Percentiles rank a stretch among this genome's conserved stretches.
These are phyloP conservation scores for Lerista edwardsae DNA, from an alignment of 2,797 vertebrate species.

Conservation along the genomic window DNA sequence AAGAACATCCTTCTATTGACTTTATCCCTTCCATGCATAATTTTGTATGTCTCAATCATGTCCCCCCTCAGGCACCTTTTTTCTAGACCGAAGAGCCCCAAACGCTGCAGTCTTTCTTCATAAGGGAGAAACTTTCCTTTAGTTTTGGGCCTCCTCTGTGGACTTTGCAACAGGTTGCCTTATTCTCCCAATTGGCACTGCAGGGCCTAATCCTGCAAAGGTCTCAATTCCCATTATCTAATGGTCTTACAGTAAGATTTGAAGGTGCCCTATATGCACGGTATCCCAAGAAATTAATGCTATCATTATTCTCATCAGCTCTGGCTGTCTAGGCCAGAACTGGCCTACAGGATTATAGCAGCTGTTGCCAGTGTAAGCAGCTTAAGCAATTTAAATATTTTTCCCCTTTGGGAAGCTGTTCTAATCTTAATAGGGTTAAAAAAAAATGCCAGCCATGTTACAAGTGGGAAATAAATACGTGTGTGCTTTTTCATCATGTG, in stretches of 20 bases:
- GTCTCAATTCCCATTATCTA: not conserved
- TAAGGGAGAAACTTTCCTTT: too few species aligned
- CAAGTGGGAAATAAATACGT: not conserved
- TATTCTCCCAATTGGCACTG: not conserved
- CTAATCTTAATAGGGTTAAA: conserved; percentile 41
- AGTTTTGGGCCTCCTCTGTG: accelerated
- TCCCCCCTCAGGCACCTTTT: too few species aligned
- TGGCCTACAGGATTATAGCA: not conserved
- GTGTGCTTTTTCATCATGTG: not conserved
- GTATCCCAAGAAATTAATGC: not conserved
- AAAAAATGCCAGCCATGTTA: conserved; percentile 25
- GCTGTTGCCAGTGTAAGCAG: not conserved
- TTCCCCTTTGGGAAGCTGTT: conserved; percentile 23
- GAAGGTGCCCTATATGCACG: not conserved
- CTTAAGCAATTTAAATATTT: conserved; percentile 34
- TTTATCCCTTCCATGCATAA: too few species aligned
- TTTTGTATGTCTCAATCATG: too few species aligned
- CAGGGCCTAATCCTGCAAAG: not conserved
- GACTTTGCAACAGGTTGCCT: too few species aligned
- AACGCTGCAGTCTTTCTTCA: too few species aligned
- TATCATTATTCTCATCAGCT: not conserved
- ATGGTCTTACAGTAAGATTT: not conserved
- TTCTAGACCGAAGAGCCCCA: too few species aligned
- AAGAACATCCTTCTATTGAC: too few species aligned
- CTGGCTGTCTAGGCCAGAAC: not conserved